These are phyloP conservation scores for Lydus trimaculatus DNA, from an alignment of 2,888 invertebrate species.

Conservation along the genomic window DNA sequence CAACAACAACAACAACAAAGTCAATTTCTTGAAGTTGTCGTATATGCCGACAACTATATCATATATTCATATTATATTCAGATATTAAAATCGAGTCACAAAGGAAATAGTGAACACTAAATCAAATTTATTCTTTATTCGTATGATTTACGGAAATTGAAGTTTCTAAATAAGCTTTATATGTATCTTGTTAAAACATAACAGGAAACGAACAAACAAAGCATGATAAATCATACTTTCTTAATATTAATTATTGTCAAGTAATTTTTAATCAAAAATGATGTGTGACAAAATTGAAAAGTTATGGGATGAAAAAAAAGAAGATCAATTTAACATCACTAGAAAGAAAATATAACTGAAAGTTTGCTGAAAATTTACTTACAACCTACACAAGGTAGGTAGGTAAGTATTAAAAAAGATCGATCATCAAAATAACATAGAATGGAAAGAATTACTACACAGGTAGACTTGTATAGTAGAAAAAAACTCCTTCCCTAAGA, in stretches of 20 bases:
- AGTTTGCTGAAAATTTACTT: too few relatives aligned
- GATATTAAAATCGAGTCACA: not conserved
- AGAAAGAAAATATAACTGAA: too few relatives aligned
- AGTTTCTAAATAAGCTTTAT: not conserved
- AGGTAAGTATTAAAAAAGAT: too few relatives aligned
- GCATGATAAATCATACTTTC: not conserved
- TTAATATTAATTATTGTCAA: not conserved
- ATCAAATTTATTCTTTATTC: not conserved
- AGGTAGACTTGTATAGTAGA: too few relatives aligned
- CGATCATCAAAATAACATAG: too few relatives aligned
- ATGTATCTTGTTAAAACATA: not conserved
- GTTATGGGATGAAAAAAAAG: too few relatives aligned
- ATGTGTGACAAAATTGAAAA: too few relatives aligned
- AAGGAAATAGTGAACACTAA: not conserved
- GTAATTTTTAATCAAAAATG: too few relatives aligned
- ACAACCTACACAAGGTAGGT: too few relatives aligned
- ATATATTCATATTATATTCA: not conserved
- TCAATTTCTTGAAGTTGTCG: not conserved
- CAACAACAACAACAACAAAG: not conserved
- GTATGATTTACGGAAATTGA: not conserved
- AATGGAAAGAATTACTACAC: too few relatives aligned
- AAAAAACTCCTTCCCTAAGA: too few relatives aligned
- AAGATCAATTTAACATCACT: too few relatives aligned
- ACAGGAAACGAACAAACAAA: not conserved
- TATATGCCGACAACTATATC: not conserved